Conservation (phyloP, 2,113 vertebrate genomes). For the Anser brachyrhynchus region DNA sequence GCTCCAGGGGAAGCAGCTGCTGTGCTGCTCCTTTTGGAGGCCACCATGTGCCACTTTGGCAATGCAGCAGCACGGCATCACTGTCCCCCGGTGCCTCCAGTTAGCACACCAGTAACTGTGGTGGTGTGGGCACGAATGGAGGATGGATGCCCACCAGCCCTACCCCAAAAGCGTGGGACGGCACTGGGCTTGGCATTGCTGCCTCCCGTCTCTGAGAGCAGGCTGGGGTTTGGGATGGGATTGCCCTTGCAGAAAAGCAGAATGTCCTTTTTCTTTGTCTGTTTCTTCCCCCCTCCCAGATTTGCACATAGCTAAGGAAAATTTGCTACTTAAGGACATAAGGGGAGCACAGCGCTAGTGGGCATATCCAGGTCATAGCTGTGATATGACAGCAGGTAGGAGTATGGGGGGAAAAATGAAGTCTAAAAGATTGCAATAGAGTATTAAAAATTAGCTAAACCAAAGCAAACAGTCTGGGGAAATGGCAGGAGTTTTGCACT, state of each 20-base stretch:
- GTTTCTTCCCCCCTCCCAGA: neutral
- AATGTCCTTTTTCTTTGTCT: neutral
- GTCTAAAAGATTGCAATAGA: neutral
- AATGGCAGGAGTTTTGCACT: neutral
- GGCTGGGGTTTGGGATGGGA: rapidly evolving
- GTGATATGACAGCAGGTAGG: neutral
- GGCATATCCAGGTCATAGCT: neutral
- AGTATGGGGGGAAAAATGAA: neutral
- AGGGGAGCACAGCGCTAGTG: neutral
- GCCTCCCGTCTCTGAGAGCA: neutral
- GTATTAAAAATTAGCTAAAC: neutral
- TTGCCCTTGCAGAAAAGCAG: neutral
- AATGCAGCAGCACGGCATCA: rapidly evolving
- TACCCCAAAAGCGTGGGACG: rapidly evolving
- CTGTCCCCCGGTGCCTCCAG: neutral
- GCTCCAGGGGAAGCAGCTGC: neutral
- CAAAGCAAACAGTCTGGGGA: neutral
- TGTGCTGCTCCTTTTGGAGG: neutral
- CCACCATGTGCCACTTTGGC: neutral
- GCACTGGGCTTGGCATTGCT: neutral
- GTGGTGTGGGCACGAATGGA: neutral
- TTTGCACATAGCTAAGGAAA: neutral
- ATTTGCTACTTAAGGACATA: neutral
- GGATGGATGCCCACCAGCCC: neutral
- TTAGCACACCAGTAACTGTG: neutral